phyloP scores from a whole-genome alignment of 2,797 vertebrate species.

The Taeniopygia guttata region DNA sequence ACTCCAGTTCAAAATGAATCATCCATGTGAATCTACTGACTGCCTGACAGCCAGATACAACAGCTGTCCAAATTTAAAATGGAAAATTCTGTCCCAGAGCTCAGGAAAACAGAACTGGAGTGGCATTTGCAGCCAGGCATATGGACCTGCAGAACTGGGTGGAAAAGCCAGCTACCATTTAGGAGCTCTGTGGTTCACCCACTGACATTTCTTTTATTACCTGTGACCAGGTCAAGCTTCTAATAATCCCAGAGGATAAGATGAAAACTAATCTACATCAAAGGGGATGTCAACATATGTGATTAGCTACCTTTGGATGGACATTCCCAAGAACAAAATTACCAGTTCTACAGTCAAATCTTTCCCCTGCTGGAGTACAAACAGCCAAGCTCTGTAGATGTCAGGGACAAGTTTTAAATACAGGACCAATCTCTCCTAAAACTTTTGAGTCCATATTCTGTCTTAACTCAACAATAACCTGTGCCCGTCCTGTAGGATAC shows the following conservation, averaged over 20 bases:
- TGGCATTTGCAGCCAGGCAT: not conserved
- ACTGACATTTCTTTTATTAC: not conserved
- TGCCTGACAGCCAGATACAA: constrained; percentile 10
- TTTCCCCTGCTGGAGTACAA: not conserved
- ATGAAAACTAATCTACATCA: not conserved
- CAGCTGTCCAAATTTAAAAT: constrained; percentile 9
- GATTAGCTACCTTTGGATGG: not conserved
- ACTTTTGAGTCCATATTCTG: not conserved
- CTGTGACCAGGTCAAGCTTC: not conserved
- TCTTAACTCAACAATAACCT: not conserved
- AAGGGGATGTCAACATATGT: not conserved
- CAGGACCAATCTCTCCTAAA: not conserved
- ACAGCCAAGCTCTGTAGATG: not conserved
- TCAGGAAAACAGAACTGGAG: not conserved
- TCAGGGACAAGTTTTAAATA: not conserved
- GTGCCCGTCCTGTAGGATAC: not conserved
- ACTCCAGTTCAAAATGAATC: not conserved
- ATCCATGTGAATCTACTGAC: constrained; percentile 36
- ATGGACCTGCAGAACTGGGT: not conserved
- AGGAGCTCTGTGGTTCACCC: not conserved
- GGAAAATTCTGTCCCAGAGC: not conserved
- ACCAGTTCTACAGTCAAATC: not conserved
- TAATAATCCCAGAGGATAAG: not conserved
- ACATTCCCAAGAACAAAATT: not conserved
- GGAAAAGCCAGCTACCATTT: not conserved